Conservation (phyloP, 53 echinoderm and acorn worm genomes). For the Mesocentrotus franciscanus region DNA sequence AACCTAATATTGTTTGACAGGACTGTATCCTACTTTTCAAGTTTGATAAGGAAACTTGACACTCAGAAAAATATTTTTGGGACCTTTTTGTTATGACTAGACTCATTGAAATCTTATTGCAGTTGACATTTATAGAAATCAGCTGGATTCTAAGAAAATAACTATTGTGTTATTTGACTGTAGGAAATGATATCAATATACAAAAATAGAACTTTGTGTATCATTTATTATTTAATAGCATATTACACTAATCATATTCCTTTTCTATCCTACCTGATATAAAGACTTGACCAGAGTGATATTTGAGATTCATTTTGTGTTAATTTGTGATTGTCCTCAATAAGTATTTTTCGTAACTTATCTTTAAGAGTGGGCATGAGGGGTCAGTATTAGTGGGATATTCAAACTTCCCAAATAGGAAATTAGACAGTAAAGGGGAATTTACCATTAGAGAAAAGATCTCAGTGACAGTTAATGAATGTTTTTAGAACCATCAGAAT, state of each 20-base stretch:
- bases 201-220: neutral
- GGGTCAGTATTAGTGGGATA: neutral
- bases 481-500: slow-evolving; percentile 39
- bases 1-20: neutral
- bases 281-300: neutral
- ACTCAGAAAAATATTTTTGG: neutral
- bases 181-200: neutral
- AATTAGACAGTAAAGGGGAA: neutral
- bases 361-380: neutral
- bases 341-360: neutral
- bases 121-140: neutral
- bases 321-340: neutral
- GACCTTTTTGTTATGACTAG: slow-evolving; percentile 18
- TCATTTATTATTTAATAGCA: neutral
- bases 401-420: neutral
- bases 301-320: neutral
- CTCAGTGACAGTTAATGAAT: slow-evolving; percentile 19
- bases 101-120: neutral
- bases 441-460: neutral
- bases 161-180: neutral
- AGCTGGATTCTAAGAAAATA: neutral
- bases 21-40: neutral
- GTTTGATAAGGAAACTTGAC: neutral
- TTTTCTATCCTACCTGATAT: neutral
- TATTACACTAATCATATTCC: too few species aligned